Conservation (phyloP, 2,888 invertebrate species). For the Falcaria lacertinaria region DNA sequence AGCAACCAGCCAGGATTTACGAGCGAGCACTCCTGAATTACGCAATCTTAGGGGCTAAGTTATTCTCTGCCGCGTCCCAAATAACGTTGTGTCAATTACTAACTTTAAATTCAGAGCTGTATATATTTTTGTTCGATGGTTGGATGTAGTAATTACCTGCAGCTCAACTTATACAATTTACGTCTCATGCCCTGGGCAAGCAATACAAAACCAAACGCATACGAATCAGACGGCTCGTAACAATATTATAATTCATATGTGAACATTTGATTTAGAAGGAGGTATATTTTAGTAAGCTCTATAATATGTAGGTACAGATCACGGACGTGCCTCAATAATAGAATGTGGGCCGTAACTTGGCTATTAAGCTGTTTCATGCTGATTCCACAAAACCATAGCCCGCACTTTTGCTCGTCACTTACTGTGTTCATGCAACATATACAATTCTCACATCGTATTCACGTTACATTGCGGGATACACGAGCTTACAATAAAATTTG, state of each 20-base stretch:
- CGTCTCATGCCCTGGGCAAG: too few species aligned
- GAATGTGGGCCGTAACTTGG: slow-evolving; percentile 2
- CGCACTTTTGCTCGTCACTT: background rate
- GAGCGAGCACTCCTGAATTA: background rate
- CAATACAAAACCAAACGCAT: too few species aligned
- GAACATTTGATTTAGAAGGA: too few species aligned
- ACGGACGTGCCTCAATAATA: background rate
- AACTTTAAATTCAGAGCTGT: too few species aligned
- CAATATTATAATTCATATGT: too few species aligned
- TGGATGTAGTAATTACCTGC: too few species aligned
- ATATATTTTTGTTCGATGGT: too few species aligned
- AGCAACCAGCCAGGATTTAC: background rate
- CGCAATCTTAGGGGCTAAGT: background rate
- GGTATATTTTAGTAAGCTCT: background rate
- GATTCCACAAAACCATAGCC: slow-evolving; percentile 8
- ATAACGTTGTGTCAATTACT: too few species aligned
- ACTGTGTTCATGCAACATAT: background rate
- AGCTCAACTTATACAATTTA: too few species aligned
- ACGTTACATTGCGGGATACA: background rate
- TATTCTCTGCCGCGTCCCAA: background rate
- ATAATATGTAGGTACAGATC: background rate
- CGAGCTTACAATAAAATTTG: background rate
- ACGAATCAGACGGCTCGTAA: too few species aligned
- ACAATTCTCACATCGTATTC: background rate
- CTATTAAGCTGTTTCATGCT: slow-evolving; percentile 29